A percentile compares a stretch with the other conserved stretches of the same genome.
Evolutionary conservation across 2,888 invertebrate genomes (phyloP).

Genomic region (Pollenia labialis): DNA sequence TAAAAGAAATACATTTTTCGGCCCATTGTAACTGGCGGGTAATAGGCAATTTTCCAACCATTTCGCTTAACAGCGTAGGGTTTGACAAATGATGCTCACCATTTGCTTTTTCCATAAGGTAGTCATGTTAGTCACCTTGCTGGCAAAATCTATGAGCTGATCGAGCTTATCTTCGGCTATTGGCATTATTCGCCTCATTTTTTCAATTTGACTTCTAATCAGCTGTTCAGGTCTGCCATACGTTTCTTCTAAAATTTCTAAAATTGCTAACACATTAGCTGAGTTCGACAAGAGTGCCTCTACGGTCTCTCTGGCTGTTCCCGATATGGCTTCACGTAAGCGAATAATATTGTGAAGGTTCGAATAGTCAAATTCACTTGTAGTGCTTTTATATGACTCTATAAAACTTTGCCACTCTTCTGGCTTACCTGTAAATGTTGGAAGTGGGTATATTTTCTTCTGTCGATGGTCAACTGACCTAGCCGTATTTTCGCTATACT

Average conservation of each 20-base stretch:
- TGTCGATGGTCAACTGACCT: not conserved
- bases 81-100: too few species aligned
- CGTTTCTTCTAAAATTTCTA: slow-evolving; percentile 15
- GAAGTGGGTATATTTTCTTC: slow-evolving; percentile 43
- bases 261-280: too few species aligned
- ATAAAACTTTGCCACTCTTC: slow-evolving; percentile 40
- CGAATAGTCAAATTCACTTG: not conserved
- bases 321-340: too few species aligned
- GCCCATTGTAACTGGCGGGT: too few species aligned
- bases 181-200: slow-evolving; percentile 22
- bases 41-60: too few species aligned
- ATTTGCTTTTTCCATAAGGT: not conserved
- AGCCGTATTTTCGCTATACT: not conserved
- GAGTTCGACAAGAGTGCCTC: too few species aligned
- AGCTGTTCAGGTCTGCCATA: slow-evolving; percentile 48
- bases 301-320: too few species aligned
- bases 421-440: slow-evolving; percentile 21
- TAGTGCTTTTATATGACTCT: slow-evolving; percentile 13
- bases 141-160: slow-evolving; percentile 51
- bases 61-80: too few species aligned
- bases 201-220: slow-evolving; percentile 45
- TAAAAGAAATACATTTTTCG: too few species aligned
- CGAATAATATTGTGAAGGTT: not conserved
- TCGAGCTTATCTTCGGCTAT: slow-evolving; percentile 34
- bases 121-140: slow-evolving; percentile 60